Conservation (phyloP, 2,797 vertebrate genomes). For the Pseudochirops cupreus region DNA sequence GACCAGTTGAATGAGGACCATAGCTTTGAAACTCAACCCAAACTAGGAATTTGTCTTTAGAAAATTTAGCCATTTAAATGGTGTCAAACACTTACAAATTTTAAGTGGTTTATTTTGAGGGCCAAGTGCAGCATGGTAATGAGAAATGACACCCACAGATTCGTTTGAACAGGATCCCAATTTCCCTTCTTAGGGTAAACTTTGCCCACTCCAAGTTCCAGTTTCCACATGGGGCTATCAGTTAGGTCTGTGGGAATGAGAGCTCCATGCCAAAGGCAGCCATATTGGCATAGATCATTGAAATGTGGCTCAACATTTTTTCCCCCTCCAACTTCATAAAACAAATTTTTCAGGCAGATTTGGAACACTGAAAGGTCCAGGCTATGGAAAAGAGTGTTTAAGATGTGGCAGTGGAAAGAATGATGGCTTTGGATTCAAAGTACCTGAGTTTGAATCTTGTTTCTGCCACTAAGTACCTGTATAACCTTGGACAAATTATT, state of each 20-base stretch:
- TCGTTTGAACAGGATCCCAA: neutral
- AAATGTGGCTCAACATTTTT: neutral
- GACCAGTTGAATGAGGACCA: neutral
- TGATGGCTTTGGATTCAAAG: neutral
- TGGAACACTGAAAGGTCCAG: neutral
- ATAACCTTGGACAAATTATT: neutral
- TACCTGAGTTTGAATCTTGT: neutral
- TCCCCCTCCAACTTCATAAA: neutral
- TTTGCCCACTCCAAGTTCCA: neutral
- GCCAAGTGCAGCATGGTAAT: neutral
- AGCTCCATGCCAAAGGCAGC: neutral
- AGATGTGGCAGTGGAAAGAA: neutral
- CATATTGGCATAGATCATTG: neutral
- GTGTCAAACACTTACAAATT: neutral
- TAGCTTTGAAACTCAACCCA: neutral
- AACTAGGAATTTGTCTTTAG: neutral
- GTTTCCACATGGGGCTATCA: neutral
- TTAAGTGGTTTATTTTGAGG: neutral
- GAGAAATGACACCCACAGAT: neutral
- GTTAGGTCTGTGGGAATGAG: neutral
- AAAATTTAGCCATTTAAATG: neutral
- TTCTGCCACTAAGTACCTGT: neutral
- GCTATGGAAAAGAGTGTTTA: neutral
- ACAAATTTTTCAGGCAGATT: neutral
- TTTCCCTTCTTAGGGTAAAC: neutral